A percentile compares a stretch with the other conserved stretches of the same genome.
Conservation (phyloP, 1,140 invertebrate species). For the Dryas iulia region DNA sequence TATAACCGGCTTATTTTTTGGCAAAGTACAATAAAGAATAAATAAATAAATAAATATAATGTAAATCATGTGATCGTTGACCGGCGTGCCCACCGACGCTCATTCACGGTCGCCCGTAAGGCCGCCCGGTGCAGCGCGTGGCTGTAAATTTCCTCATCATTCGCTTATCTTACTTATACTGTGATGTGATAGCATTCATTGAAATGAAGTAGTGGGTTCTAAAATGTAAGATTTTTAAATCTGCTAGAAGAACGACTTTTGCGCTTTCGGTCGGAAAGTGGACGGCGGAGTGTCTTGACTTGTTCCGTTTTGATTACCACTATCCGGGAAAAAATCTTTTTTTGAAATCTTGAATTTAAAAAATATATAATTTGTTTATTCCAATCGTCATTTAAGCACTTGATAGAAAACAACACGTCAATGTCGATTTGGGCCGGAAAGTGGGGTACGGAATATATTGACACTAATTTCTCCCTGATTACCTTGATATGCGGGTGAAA, state of each 20-base stretch:
- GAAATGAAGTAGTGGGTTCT: background rate
- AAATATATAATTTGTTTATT: no score
- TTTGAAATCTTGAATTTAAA: no score
- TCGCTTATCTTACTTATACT: background rate
- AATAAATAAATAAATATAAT: background rate
- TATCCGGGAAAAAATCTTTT: no score
- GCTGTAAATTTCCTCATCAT: background rate
- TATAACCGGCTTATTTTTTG: background rate
- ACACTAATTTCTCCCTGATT: no score
- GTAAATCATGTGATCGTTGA: background rate
- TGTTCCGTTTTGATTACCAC: no score
- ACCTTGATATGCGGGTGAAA: no score
- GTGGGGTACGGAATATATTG: background rate
- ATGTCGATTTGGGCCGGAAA: no score
- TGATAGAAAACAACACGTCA: no score
- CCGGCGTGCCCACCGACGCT: background rate
- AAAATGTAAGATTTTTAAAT: background rate
- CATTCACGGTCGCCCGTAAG: constrained; percentile 9
- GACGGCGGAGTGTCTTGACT: no score
- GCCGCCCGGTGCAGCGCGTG: constrained; percentile 17
- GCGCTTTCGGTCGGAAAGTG: background rate
- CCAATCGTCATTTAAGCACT: no score
- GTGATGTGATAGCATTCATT: background rate
- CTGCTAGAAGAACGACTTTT: no score
- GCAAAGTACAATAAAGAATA: background rate